A percentile compares a stretch with the other conserved stretches of the same genome.
phyloP scores from a whole-genome alignment of 2,113 vertebrate species.

The Promerops cafer region DNA sequence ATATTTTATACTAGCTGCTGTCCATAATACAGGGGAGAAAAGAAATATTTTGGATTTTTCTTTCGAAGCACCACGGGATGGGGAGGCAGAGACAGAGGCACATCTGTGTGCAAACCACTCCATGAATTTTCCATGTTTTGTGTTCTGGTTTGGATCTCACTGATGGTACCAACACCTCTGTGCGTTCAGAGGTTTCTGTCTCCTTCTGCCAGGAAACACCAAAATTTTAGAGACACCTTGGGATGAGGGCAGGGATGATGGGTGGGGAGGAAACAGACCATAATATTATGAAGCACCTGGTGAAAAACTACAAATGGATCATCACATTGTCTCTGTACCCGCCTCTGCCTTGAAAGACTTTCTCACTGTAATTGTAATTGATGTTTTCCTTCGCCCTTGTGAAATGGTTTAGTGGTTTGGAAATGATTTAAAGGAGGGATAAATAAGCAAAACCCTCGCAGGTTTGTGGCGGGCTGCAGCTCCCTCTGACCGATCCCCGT shows the following conservation, averaged over 20 bases:
- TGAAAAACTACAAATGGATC: background rate
- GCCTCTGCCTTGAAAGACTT: constrained; percentile 31
- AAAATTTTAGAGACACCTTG: background rate
- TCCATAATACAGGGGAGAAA: background rate
- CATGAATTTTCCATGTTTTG: background rate
- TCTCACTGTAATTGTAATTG: constrained; percentile 34
- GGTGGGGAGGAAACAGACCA: background rate
- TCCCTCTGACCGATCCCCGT: background rate
- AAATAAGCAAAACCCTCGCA: constrained; percentile 26
- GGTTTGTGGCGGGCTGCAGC: constrained; percentile 15
- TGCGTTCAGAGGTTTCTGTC: background rate
- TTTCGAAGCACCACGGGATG: background rate
- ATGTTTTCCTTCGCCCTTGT: constrained; percentile 61
- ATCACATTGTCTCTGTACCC: background rate
- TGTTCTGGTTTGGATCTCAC: background rate
- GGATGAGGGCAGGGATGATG: background rate
- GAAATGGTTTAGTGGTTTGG: constrained; percentile 60
- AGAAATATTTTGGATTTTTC: background rate
- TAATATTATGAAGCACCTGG: background rate
- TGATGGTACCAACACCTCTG: rapidly evolving
- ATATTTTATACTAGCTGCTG: background rate
- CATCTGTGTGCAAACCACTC: background rate
- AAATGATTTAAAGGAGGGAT: constrained; percentile 55
- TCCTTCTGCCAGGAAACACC: background rate
- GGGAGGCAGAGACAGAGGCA: background rate